Percentiles rank a stretch among this genome's conserved stretches.
Evolutionary conservation across 2,113 vertebrate genomes (phyloP).

Genomic region (Paratilapia polleni): DNA sequence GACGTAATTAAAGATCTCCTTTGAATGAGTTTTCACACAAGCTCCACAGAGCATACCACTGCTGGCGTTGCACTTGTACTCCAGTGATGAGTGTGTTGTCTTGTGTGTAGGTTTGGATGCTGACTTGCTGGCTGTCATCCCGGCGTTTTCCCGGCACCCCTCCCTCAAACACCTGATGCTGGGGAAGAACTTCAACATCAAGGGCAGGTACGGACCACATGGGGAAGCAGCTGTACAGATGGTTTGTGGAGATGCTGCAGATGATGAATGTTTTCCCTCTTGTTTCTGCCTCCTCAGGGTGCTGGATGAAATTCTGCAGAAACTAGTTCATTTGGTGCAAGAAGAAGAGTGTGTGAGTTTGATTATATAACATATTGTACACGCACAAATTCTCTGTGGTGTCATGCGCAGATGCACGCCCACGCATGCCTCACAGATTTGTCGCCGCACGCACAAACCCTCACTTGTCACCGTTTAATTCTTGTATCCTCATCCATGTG

Average conservation of each 20-base stretch:
- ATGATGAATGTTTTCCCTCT: slow-evolving; percentile 54
- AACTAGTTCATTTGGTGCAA: slow-evolving; percentile 90
- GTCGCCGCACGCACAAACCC: background rate
- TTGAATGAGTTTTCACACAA: background rate
- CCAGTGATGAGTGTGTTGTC: background rate
- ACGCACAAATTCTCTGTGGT: slow-evolving; percentile 37
- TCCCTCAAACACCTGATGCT: slow-evolving; percentile 90
- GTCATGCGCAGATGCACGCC: slow-evolving; percentile 42
- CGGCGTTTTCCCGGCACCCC: slow-evolving; percentile 86
- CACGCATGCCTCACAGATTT: slow-evolving; percentile 38
- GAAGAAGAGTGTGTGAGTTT: slow-evolving; percentile 94
- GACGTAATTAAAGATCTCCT: slow-evolving; percentile 21
- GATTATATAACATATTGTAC: slow-evolving; percentile 65
- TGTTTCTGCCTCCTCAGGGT: slow-evolving; percentile 78
- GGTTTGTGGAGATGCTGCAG: slow-evolving; percentile 25
- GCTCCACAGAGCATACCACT: background rate
- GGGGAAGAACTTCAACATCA: slow-evolving; percentile 93
- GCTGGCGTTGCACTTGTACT: slow-evolving; percentile 3
- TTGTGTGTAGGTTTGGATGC: slow-evolving; percentile 84
- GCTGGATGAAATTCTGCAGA: slow-evolving; percentile 90
- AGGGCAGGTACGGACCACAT: slow-evolving; percentile 83
- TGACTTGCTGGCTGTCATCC: slow-evolving; percentile 86
- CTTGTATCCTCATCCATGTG: slow-evolving; percentile 8
- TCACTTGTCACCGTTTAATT: slow-evolving; percentile 22
- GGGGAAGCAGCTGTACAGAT: slow-evolving; percentile 16